phyloP scores from a whole-genome alignment of 2,888 invertebrate genomes.

The Erebia epiphron region DNA sequence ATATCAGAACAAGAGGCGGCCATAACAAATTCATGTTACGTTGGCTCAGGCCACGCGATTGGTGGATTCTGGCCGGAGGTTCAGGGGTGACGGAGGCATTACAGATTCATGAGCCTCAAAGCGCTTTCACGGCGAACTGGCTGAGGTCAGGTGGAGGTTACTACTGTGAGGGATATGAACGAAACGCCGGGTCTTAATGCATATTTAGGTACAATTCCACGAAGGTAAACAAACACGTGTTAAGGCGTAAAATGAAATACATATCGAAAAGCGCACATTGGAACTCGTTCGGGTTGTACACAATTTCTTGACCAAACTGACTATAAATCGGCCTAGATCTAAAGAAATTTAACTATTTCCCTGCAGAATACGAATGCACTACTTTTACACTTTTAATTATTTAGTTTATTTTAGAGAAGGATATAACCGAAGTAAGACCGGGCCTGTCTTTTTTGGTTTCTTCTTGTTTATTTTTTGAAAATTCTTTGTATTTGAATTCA shows the following conservation, averaged over 20 bases:
- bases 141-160: constrained; percentile 40
- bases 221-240: neutral
- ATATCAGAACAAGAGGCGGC: constrained; percentile 5
- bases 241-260: neutral
- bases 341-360: too few relatives aligned
- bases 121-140: constrained; percentile 42
- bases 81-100: constrained; percentile 41
- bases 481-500: too few relatives aligned
- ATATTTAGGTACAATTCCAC: neutral
- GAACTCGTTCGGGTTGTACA: neutral
- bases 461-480: too few relatives aligned
- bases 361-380: too few relatives aligned
- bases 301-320: too few relatives aligned
- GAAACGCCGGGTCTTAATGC: neutral
- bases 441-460: too few relatives aligned
- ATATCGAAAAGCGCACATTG: neutral
- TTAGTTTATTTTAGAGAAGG: too few relatives aligned
- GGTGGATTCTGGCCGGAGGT: constrained; percentile 37
- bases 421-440: too few relatives aligned
- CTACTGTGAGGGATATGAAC: constrained; percentile 17
- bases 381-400: too few relatives aligned
- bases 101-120: constrained; percentile 45
- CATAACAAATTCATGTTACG: constrained; percentile 32
- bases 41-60: constrained; percentile 32
- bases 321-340: too few relatives aligned